Evolutionary conservation across 2,888 invertebrate genomes (phyloP), one percentile per base, ranked within the genome.

Genomic region (Drosophila putrida): DNA sequence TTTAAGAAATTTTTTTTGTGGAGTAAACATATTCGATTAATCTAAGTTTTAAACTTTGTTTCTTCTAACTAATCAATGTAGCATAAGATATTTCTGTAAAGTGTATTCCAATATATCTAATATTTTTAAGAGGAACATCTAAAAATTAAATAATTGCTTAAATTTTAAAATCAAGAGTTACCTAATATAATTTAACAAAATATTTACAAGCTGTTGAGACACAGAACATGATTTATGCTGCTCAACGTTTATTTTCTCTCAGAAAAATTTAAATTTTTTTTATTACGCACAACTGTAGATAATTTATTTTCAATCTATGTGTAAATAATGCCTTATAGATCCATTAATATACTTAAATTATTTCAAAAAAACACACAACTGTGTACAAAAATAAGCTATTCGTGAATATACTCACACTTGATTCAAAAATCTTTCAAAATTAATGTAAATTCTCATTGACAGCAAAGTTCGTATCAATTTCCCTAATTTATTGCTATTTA

Each of bases 381-480:
- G 20, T 33, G 28, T 35, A 4, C 41, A 33, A 11, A 59, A 50
- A 41, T 13, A 13, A 10, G 33, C 13, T 28, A 13, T 10, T 31
- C 13, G 8, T 9, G 8, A 11, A 10, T 33, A 10, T 27, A 33
- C 27, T 62, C 15, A 33, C 25, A 35, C 25, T 47, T 39, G 9
- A 47, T 31, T 47, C 15, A 6, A 38, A 38, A 38, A 20, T 28
- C 4, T 28, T 36, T 50, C 6, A 27, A 31, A 35, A 15, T 46
- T n/a, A 10, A 55, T 57, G 39, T 41, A 62, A 55, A 39, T 63
- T 41, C 15, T 8, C 8, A 49, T 49, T 50, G 20, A 59, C 50
- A 33, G 59, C 20, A n/a, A 46, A 35, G 11, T 39, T 39, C 33
- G 20, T 9, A 27, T n/a, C 15, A 51, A 15, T 15, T 36, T 44